Evolutionary conservation across 2,888 invertebrate genomes (phyloP), one percentile per base, ranked within the genome.

Genomic region (Zhengitettix transpicula): DNA sequence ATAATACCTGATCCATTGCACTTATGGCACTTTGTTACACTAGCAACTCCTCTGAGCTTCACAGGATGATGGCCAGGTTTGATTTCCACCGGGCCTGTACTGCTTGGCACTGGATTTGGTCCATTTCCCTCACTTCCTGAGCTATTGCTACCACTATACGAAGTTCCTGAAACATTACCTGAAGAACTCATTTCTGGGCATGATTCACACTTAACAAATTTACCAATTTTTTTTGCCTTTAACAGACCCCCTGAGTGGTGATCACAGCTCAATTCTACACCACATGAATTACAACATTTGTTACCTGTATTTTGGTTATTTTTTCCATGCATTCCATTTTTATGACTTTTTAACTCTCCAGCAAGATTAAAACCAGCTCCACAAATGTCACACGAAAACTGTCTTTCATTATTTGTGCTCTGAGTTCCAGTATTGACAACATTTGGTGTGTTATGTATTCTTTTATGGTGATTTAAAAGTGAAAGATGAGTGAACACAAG

Each of bases 1-100:
- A 91, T 89, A 58, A 90, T 87, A 55, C 90, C 90, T 5, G 89
- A 88, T 41, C 90, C 90, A 71, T 90, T 91, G 71, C 90, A 91
- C 72, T 90, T 90, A 67, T 89, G 88, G 71, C 90, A 91, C 71
- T 90, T 91, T 28, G 89, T 88, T 57, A 90, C 88, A 55, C 85
- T 84, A 17, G 89, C 87, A 63, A 89, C 78, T 66, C 87, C 89
- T 73, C 89, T 81, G 71, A 87, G 83, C 73, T 89, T 89, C 42
- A 89, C 89, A 61, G 89, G 88, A 78, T 89, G 88, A 66, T 81
- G 81, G 7, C 79, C 80, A 8, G 78, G 75, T 63, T 75, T 72
- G 63, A 62, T 61, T 1, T 14, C 40, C n/a, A 40, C 41, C 10
- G 14, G 41, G 7, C 57, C 51, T 15, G 63, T 58, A 53, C 57